Conservation (phyloP, 2,888 invertebrate genomes). For the Ceriagrion tenellum region DNA sequence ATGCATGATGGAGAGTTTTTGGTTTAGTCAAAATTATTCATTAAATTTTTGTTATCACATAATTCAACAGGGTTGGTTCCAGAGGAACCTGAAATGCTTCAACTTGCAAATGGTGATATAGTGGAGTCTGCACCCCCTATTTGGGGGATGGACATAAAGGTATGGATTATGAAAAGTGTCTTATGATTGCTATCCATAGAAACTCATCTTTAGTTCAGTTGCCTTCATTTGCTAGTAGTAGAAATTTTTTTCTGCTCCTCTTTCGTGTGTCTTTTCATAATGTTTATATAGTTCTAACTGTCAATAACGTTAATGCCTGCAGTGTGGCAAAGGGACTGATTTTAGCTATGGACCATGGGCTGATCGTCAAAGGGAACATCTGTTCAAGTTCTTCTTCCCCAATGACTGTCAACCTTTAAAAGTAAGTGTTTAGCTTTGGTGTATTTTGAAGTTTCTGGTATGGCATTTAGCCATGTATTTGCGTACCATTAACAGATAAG, state of each 20-base stretch:
- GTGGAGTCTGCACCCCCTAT: conserved; percentile 96
- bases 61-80: conserved; percentile 85
- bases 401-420: conserved; percentile 90
- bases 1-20: too few relatives aligned
- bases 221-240: too few relatives aligned
- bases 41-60: too few relatives aligned
- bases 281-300: too few relatives aligned
- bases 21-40: too few relatives aligned
- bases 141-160: conserved; percentile 96
- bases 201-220: background rate
- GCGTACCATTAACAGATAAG: too few relatives aligned
- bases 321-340: conserved; percentile 95
- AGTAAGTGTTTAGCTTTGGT: conserved; percentile 73
- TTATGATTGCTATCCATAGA: background rate
- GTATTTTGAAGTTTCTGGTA: background rate
- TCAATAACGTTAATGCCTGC: conserved; percentile 42
- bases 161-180: conserved; percentile 73
- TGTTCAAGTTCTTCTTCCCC: conserved; percentile 98
- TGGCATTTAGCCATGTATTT: background rate
- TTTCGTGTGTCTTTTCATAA: too few relatives aligned
- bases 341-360: conserved; percentile 99
- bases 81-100: conserved; percentile 93
- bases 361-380: conserved; percentile 95
- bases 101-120: conserved; percentile 94
- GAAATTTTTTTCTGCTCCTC: too few relatives aligned